Percentiles rank a stretch among this genome's conserved stretches.
phyloP scores from a whole-genome alignment of 2,797 vertebrate genomes.

The Rhodeus uyekii region DNA sequence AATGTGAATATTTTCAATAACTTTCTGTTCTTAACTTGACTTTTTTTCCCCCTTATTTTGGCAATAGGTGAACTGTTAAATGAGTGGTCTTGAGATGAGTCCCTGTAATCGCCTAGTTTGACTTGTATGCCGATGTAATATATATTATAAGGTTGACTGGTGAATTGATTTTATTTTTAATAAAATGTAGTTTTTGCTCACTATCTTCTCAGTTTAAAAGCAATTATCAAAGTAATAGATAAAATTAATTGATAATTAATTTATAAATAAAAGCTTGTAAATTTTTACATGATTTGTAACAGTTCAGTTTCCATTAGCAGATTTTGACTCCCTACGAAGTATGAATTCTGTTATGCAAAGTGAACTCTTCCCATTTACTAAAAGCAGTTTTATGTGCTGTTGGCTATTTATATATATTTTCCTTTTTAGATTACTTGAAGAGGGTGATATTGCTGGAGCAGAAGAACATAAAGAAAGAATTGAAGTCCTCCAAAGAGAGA shows the following conservation, averaged over 20 bases:
- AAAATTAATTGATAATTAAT: not conserved
- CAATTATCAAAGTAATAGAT: not conserved
- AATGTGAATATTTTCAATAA: not conserved
- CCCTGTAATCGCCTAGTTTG: not conserved
- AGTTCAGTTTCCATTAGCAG: not conserved
- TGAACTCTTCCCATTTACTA: not conserved
- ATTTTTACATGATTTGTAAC: not conserved
- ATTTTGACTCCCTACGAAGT: not conserved
- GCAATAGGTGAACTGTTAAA: not conserved
- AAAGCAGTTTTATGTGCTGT: not conserved
- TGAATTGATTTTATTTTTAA: no score
- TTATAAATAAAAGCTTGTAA: not conserved
- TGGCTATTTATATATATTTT: not conserved
- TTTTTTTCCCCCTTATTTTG: not conserved
- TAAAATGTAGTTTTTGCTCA: not conserved
- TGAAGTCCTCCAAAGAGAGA: conserved; percentile 91
- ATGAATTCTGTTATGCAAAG: not conserved
- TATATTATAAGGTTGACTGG: not conserved
- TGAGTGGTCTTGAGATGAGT: not conserved
- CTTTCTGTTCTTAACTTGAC: not conserved
- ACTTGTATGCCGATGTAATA: not conserved
- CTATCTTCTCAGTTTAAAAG: not conserved
- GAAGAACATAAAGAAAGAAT: conserved; percentile 94
- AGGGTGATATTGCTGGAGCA: conserved; percentile 88
- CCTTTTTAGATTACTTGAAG: conserved; percentile 86